Base-by-base conservation (phyloP, 2,113 vertebrate species). In the Trichomycterus rosablanca region DNA sequence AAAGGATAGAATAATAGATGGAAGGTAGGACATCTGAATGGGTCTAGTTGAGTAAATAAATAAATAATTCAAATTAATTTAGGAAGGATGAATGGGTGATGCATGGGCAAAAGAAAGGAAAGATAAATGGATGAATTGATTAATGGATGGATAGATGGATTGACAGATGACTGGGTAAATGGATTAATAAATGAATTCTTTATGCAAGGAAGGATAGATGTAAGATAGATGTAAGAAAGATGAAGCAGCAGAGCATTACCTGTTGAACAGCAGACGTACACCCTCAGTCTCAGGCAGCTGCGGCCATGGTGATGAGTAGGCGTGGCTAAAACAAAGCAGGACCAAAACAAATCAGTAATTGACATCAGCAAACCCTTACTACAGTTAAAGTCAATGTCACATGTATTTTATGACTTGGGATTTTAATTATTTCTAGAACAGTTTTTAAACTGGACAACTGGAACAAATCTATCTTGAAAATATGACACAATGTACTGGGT, bases 191-290 rank as follows among this genome's bases (percentile, higher is more conserved):
- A 11, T 9, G 23, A 37, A 50, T 48, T 6, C 34, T 26, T 43
- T n/a, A 24, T 7, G 11, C 26, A 15, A 26, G 53, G 61, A 61
- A 16, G 54, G 30, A 50, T 16, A 52, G 24, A 40, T 52, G 19
- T 26, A 22, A 67, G 34, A 42, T 7, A 28, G 45, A n/a, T 23
- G 32, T 4, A 22, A 7, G 26, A 30, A 30, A 30, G 26, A 49
- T 51, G 63, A n/a, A n/a, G n/a, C n/a, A n/a, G n/a, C 48, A 63
- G 49, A 30, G 40, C 55, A 18, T 46, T 59, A 76, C 95, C 91
- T 76, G 91, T 92, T 74, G 91, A 84, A 23, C 94, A 97, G 87
- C 95, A 97, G 74, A 97, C 94, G 2, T 94, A 95, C 70, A 97
- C 95, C 61, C 93, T 93, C 90, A 97, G 92, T 84, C 90, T 90